Base-by-base conservation (phyloP, 2,888 invertebrate genomes). In the Nomada hirtipes region DNA sequence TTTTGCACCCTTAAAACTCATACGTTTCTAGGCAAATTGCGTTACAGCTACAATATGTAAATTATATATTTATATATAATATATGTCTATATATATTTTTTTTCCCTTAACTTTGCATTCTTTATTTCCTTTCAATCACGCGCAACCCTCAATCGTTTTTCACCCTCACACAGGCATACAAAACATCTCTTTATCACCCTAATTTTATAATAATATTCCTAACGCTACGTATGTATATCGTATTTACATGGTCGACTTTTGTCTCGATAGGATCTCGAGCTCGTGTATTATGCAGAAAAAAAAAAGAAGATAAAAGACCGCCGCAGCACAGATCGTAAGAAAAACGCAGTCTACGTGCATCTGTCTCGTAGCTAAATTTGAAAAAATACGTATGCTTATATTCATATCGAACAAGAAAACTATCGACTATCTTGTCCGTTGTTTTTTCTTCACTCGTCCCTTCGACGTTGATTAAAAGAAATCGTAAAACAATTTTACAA, bases 181-280 rank as follows among this genome's bases (percentile, higher is more conserved):
- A 7, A 36, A 36, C 23, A 9, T 20, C 23, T 9, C 44, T 7
- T 44, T 50, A n/a, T 23, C 2, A 55, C 52, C 7, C 18, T 73
- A 18, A 50, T 7, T 67, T 36, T 55, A 36, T 47, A 50, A 78
- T 65, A 77, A 64, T 71, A 23, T 36, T 55, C 36, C 2, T 70
- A 69, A 70, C 36, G 60, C 36, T 80, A 82, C 2, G 18, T 81
- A 73, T 83, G 63, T 73, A 82, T 82, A 75, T 70, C 29, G 29
- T 86, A 88, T 88, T 71, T 88, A 88, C 86, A 88, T 73, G 70
- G 65, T 50, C 67, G 77, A 78, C 64, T 53, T 52, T 59, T 11
- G n/a, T 15, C 20, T 72, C 57, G 53, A 73, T 15, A 20, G 59
- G 47, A 57, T 63, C 20, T 29, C 2, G 4, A 44, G 26, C 23